A percentile compares a stretch with the other conserved stretches of the same genome.
Conservation (phyloP, 2,888 invertebrate species). For the Helicoverpa assulta region DNA sequence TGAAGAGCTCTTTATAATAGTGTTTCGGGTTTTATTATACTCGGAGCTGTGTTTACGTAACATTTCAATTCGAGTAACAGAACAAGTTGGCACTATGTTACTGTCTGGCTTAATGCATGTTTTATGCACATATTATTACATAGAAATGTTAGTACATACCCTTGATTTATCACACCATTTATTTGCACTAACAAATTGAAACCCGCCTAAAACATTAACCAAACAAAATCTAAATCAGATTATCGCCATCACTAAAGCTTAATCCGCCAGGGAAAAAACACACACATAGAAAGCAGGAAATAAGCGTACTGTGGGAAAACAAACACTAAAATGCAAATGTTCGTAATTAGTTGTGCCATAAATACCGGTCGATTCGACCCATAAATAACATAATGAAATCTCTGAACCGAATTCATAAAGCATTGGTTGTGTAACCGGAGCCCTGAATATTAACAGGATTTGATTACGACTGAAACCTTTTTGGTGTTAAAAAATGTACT, state of each 20-base stretch:
- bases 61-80: not conserved
- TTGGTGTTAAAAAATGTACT: slow-evolving; percentile 36
- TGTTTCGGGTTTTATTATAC: slow-evolving; percentile 18
- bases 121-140: not conserved
- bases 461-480: slow-evolving; percentile 62
- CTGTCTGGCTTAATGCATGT: not conserved
- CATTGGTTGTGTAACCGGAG: slow-evolving; percentile 71
- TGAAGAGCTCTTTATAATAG: slow-evolving; percentile 40
- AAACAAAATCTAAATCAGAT: slow-evolving; percentile 42
- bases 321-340: slow-evolving; percentile 79
- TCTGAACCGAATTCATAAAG: slow-evolving; percentile 73
- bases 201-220: slow-evolving; percentile 19
- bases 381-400: slow-evolving; percentile 79
- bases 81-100: not conserved
- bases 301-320: slow-evolving; percentile 68
- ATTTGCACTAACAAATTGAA: slow-evolving; percentile 19
- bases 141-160: slow-evolving; percentile 6
- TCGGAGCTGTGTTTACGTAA: not conserved
- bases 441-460: slow-evolving; percentile 70
- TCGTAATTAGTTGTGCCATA: slow-evolving; percentile 78
- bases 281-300: slow-evolving; percentile 49
- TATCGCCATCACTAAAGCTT: slow-evolving; percentile 34
- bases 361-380: slow-evolving; percentile 74
- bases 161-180: slow-evolving; percentile 11
- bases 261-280: slow-evolving; percentile 45